phyloP scores from a whole-genome alignment of 2,888 invertebrate genomes.

The Hydroisotoma schaefferi region DNA sequence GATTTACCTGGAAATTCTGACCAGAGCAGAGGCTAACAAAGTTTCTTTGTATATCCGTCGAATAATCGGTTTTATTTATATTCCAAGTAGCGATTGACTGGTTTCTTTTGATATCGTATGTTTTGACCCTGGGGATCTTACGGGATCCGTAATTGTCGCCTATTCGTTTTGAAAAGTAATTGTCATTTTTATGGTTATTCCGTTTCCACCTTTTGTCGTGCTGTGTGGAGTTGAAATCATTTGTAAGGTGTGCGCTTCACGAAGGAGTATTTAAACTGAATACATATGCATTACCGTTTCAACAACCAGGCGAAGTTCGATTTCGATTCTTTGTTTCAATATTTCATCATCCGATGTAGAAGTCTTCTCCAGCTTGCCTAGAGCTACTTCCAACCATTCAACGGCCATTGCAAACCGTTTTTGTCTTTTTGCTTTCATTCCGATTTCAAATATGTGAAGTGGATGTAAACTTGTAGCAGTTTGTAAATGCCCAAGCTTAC shows the following conservation, averaged over 20 bases:
- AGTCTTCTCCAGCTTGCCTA: not conserved
- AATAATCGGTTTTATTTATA: conserved; percentile 19
- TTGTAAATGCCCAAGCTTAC: not conserved
- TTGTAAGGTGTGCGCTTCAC: no score
- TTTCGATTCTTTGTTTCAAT: no score
- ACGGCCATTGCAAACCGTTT: not conserved
- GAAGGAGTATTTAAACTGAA: no score
- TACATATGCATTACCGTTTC: no score
- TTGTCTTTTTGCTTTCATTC: not conserved
- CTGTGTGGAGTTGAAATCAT: not conserved
- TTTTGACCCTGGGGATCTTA: not conserved
- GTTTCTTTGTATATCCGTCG: conserved; percentile 10
- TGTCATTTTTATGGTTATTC: not conserved
- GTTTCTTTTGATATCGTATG: not conserved
- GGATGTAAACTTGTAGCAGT: not conserved
- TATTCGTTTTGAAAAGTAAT: not conserved
- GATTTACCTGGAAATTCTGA: conserved; percentile 29
- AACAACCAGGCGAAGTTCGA: no score
- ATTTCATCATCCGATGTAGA: no score
- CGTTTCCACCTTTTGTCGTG: not conserved
- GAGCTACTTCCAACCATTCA: not conserved
- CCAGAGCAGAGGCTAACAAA: conserved; percentile 26
- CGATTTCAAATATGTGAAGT: not conserved
- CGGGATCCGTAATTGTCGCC: not conserved
- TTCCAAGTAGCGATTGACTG: conserved; percentile 1